Evolutionary conservation across 92 coral and sea anemone species (phyloP).

Genomic region (Palythoa caribaeorum): DNA sequence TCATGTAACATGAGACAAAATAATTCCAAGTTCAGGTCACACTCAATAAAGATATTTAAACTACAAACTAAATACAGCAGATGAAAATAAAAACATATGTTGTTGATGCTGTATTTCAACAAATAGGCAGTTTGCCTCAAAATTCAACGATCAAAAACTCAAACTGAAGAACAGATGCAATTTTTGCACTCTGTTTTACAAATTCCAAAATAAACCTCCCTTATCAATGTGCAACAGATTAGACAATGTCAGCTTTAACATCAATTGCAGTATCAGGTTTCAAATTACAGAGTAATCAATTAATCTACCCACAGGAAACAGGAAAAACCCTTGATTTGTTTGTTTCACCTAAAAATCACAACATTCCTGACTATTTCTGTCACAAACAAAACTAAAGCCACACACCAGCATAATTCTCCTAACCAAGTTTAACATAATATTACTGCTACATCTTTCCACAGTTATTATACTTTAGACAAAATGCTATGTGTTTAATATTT

Average conservation of each 20-base stretch:
- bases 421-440: not conserved
- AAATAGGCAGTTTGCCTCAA: not conserved
- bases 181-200: not conserved
- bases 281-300: slow-evolving; percentile 2
- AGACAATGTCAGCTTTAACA: slow-evolving; percentile 2
- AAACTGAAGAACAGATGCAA: not conserved
- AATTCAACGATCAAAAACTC: not conserved
- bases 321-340: not conserved
- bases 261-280: slow-evolving; percentile 24
- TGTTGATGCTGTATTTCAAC: not conserved
- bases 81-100: not conserved
- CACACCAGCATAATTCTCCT: not conserved
- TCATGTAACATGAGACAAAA: slow-evolving; percentile 12
- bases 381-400: not conserved
- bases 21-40: slow-evolving; percentile 36
- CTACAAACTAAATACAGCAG: not conserved
- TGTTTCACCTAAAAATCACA: not conserved
- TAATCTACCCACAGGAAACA: not conserved
- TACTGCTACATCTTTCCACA: too few species aligned
- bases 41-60: slow-evolving; percentile 19
- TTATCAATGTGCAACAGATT: not conserved
- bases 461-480: not conserved
- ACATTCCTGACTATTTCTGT: slow-evolving; percentile 13
- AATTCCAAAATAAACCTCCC: not conserved
- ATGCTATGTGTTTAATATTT: not conserved